Base-by-base conservation (phyloP, 1,140 invertebrate genomes). In the Elymnias hypermnestra region DNA sequence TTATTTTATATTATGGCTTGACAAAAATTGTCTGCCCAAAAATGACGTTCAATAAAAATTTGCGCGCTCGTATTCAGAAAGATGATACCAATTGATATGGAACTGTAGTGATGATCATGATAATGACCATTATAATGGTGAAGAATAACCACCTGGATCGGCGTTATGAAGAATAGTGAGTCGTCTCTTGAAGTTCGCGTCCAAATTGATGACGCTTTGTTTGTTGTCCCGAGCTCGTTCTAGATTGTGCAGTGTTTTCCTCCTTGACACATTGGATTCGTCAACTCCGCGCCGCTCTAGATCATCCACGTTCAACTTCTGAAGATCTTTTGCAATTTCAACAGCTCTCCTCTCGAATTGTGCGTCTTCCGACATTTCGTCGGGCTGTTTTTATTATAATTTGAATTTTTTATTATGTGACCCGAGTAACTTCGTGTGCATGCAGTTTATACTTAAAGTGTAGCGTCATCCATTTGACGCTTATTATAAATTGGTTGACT, bases 291-390 rank as follows among this genome's bases (percentile, higher is more conserved):
- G 92, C 46, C 92, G 92, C 57, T 96, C 94, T 2, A 93, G 91
- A 61, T 95, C 94, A 50, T 95, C 93, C 3, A 93, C 94, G 62
- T 93, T 92, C 1, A 96, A 70, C 61, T 91, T 89, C 78, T 98
- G 96, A 5, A 98, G 74, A 65, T 97, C 94, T 62, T 94, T 92
- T 0, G 95, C 97, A 40, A 98, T 97, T 60, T 96, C 94, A n/a
- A 97, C 91, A 0, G 94, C 95, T 70, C 95, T 94, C 79, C 94
- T 94, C 52, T 96, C 92, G 39, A 97, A 89, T 22, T 96, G 83
- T 1, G 94, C 94, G 66, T 96, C 93, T 54, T 94, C 92, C 5
- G 93, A 92, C 36, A 94, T 83, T 54, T 97, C 94, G 59, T 96
- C 94, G 3, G 92, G 87, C 91, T 94, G 64, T n/a, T 15, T 33